Percentiles rank a stretch among this genome's conserved stretches.
Evolutionary conservation across 2,797 vertebrate genomes (phyloP).

Genomic region (Lindbergichthys nudifrons): DNA sequence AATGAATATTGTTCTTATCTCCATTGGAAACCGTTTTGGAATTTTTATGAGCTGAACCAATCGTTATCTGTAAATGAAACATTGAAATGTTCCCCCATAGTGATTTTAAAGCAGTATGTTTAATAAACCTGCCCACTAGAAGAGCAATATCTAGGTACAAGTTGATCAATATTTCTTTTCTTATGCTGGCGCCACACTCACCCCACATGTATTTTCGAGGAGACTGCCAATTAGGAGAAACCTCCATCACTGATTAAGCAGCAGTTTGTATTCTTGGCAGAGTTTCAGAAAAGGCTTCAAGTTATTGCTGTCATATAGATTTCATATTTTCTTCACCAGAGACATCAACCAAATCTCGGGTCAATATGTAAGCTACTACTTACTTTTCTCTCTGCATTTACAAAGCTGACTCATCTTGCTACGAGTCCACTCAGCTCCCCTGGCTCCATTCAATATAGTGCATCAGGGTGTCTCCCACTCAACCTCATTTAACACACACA

Average conservation of each 20-base stretch:
- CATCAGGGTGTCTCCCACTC: slow-evolving; percentile 45
- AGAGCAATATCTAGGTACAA: slow-evolving; percentile 20
- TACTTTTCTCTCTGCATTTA: slow-evolving; percentile 48
- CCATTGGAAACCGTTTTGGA: slow-evolving; percentile 38
- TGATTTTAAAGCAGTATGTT: slow-evolving; percentile 38
- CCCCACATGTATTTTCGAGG: slow-evolving; percentile 11
- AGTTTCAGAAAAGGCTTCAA: slow-evolving; percentile 44
- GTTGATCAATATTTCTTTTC: slow-evolving; percentile 39
- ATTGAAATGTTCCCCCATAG: slow-evolving; percentile 13
- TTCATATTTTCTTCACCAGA: slow-evolving; percentile 43
- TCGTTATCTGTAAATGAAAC: slow-evolving; percentile 57
- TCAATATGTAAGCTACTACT: slow-evolving; percentile 61
- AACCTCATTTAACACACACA: slow-evolving; percentile 56
- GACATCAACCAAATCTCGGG: slow-evolving; percentile 50
- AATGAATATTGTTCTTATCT: slow-evolving; percentile 34
- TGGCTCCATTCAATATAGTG: slow-evolving; percentile 62
- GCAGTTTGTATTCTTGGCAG: slow-evolving; percentile 59
- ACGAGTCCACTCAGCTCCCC: slow-evolving; percentile 37
- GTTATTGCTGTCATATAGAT: slow-evolving; percentile 54
- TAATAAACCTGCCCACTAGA: slow-evolving; percentile 30
- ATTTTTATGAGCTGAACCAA: slow-evolving; percentile 39
- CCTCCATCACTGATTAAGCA: slow-evolving; percentile 29
- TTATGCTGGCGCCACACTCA: slow-evolving; percentile 22
- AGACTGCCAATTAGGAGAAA: slow-evolving; percentile 23
- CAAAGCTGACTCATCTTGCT: slow-evolving; percentile 60